Evolutionary conservation across 2,888 invertebrate genomes (phyloP).

Genomic region (Fragum fragum): DNA sequence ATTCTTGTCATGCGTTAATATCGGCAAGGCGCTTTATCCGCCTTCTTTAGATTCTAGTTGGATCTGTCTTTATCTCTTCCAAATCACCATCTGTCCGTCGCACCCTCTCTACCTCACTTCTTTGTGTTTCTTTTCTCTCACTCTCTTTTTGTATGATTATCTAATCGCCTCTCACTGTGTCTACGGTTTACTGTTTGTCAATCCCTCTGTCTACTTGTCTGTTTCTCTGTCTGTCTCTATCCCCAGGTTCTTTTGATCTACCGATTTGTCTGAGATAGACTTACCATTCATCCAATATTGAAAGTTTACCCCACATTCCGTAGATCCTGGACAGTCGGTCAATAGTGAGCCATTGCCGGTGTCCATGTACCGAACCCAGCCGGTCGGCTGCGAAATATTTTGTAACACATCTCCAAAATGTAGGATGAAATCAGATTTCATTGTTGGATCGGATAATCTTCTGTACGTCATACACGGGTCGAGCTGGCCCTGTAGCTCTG

Average conservation of each 20-base stretch:
- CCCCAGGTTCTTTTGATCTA: too few relatives aligned
- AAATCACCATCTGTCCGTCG: too few relatives aligned
- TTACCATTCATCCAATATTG: constrained; percentile 28
- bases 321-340: background rate
- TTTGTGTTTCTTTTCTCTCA: too few relatives aligned
- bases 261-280: too few relatives aligned
- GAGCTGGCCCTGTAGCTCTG: background rate
- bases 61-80: too few relatives aligned
- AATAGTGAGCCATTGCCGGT: constrained; percentile 5
- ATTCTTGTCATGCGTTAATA: too few relatives aligned
- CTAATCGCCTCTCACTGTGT: background rate
- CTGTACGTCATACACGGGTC: background rate
- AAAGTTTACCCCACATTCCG: background rate
- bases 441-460: background rate
- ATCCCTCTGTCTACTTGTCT: background rate
- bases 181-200: background rate
- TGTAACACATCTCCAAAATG: background rate
- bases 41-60: too few relatives aligned
- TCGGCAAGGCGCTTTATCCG: too few relatives aligned
- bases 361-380: constrained; percentile 11
- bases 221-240: too few relatives aligned
- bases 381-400: background rate
- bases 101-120: too few relatives aligned
- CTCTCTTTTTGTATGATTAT: too few relatives aligned
- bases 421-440: background rate